Evolutionary conservation across 1,140 invertebrate species (phyloP), one percentile per base, ranked within the genome.

Genomic region (Palaemon carinicauda): DNA sequence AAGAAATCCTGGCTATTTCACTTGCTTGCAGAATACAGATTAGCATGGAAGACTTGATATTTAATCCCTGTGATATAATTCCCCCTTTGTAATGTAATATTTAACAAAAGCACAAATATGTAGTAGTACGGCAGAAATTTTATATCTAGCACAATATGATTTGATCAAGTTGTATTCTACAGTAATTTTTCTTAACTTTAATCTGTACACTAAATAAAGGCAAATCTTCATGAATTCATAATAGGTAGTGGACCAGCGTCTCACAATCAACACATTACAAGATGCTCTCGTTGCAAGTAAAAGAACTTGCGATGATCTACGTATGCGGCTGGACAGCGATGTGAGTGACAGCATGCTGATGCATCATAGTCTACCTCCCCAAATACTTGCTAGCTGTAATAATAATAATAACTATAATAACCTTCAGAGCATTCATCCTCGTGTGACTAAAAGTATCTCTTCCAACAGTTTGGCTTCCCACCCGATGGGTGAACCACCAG

Each of bases 391-490:
- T 75, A 52, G 65, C 75, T 56, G 78, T 80, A 87, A 74, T 75
- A 81, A 81, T 75, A 81, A 81, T 51, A 31, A 65, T 54, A 51
- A 53, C 52, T 51, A 56, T 52, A 78, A 65, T 29, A 79, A 51
- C 75, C 50, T 79, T 51, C 69, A 19, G 15, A 33, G 33, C 51
- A 50, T 50, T 50, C 65, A 69, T 41, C 52, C 82, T 73, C 60
- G 82, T 83, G 82, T 83, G 82, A 83, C 71, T 83, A 83, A 83
- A 83, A 53, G 82, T 73, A 83, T 77, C 82, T 56, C 53, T 41
- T 17, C 53, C 52, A 73, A 83, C 73, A 74, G 52, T 56, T 41
- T 31, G 41, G 73, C 19, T 83, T 53, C 51, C 29, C 82, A 77
- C n/a, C 41, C 52, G 60, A 19, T 29, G 53, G 53, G 29, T 75